Conservation (phyloP, 2,797 vertebrate genomes). For the Crocodylus rhombifer region DNA sequence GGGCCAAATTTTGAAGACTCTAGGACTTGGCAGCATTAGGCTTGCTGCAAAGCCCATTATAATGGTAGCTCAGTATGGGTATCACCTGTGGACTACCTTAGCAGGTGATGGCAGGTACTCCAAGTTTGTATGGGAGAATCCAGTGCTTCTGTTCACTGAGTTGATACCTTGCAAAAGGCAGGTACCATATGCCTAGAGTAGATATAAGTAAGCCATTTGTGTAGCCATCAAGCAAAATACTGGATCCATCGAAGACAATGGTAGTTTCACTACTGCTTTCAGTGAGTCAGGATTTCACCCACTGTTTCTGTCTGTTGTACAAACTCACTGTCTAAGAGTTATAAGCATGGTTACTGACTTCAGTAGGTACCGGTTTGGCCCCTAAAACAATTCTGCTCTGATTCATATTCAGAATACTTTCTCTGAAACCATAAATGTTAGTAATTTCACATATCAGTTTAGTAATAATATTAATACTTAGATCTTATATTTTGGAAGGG, state of each 20-base stretch:
- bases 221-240: not conserved
- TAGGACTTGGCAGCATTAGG: not conserved
- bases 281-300: not conserved
- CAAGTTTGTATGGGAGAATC: not conserved
- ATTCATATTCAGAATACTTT: not conserved
- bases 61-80: not conserved
- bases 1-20: rapidly evolving
- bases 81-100: not conserved
- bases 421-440: not conserved
- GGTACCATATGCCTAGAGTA: not conserved
- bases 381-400: not conserved
- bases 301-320: not conserved
- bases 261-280: not conserved
- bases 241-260: not conserved
- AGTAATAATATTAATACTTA: not conserved
- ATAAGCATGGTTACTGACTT: not conserved
- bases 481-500: not conserved
- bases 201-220: not conserved
- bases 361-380: not conserved
- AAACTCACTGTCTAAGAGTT: too few relatives aligned
- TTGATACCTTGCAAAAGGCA: not conserved
- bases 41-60: not conserved
- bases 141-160: not conserved
- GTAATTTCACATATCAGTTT: not conserved
- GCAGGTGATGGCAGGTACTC: not conserved